Evolutionary conservation across 2,113 vertebrate genomes (phyloP).

Genomic region (Myrmecophaga tridactyla): DNA sequence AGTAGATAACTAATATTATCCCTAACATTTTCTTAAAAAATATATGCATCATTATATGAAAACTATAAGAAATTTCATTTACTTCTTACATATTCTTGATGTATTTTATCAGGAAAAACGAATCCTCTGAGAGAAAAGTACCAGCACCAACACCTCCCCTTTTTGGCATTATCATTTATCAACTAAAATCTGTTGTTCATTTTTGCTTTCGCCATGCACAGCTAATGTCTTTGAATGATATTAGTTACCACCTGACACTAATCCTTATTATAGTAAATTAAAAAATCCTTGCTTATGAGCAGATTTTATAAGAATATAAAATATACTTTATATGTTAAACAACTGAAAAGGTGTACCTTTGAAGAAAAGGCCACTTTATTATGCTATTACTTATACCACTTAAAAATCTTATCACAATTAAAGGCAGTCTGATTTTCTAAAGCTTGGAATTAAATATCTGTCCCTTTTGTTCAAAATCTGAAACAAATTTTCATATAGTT

Average conservation of each 20-base stretch:
- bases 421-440: not conserved
- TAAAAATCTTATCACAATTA: not conserved
- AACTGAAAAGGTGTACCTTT: not conserved
- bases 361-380: not conserved
- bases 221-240: too few species aligned
- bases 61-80: too few species aligned
- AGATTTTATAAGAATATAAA: not conserved
- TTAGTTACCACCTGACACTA: not conserved
- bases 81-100: too few species aligned
- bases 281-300: not conserved
- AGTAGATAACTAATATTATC: too few species aligned
- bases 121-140: too few species aligned
- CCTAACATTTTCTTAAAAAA: too few species aligned
- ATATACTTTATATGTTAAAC: not conserved
- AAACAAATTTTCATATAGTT: not conserved
- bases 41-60: too few species aligned
- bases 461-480: not conserved
- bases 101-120: too few species aligned
- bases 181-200: too few species aligned
- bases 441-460: not conserved
- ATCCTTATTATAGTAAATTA: not conserved
- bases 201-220: too few species aligned
- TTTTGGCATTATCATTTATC: too few species aligned
- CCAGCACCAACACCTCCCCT: too few species aligned
- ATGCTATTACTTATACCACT: not conserved